Percentiles rank a stretch among this genome's conserved stretches.
phyloP scores from a whole-genome alignment of 2,888 invertebrate species.

The Pyrocoelia pectoralis region DNA sequence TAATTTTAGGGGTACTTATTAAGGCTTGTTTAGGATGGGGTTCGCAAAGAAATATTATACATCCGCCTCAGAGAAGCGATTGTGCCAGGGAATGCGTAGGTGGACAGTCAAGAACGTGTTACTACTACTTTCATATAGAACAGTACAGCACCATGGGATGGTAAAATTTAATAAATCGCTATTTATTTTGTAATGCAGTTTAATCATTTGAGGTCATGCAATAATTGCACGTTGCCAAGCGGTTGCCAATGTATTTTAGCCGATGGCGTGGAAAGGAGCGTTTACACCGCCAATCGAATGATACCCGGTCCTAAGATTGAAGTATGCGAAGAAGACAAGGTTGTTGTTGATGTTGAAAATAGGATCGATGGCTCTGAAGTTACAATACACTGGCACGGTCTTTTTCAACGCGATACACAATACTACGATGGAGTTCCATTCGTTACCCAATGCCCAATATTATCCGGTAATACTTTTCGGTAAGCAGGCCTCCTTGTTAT shows the following conservation, averaged over 20 bases:
- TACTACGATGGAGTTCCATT: conserved; percentile 95
- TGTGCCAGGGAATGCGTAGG: conserved; percentile 84
- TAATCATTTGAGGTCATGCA: not conserved
- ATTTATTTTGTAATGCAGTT: not conserved
- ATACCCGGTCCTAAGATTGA: not conserved
- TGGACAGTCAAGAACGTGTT: conserved; percentile 86
- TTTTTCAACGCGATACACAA: conserved; percentile 85
- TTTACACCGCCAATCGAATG: not conserved
- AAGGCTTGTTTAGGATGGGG: too few species aligned
- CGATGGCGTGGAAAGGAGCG: not conserved
- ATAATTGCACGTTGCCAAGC: not conserved
- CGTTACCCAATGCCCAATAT: conserved; percentile 91
- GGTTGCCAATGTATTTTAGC: not conserved
- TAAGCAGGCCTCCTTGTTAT: conserved; percentile 51
- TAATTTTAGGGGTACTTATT: too few species aligned
- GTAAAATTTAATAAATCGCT: conserved; percentile 69
- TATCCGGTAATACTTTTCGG: conserved; percentile 91
- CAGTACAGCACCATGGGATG: conserved; percentile 88
- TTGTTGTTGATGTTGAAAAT: conserved; percentile 84
- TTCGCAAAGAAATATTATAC: too few species aligned
- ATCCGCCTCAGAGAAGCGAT: conserved; percentile 62
- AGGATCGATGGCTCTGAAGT: conserved; percentile 91
- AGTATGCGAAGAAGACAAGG: conserved; percentile 73
- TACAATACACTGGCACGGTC: conserved; percentile 94
- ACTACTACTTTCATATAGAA: conserved; percentile 91